These are phyloP conservation scores for Halocaridina rubra DNA, from an alignment of 2,888 invertebrate genomes.

Conservation along the genomic window DNA sequence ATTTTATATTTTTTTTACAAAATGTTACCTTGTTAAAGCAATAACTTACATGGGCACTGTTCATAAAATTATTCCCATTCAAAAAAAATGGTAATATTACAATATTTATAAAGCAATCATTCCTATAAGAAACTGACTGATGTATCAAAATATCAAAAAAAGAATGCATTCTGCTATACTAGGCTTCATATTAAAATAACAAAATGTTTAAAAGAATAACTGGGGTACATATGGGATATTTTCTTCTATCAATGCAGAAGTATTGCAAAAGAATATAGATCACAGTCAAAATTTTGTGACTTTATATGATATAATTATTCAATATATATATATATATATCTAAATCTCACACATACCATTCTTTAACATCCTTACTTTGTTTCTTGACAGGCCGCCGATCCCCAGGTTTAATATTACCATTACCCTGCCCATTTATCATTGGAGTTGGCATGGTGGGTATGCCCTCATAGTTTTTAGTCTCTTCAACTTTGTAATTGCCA, in stretches of 20 bases:
- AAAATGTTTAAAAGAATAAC: too few species aligned
- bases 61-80: too few species aligned
- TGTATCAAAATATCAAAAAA: too few species aligned
- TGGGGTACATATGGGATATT: too few species aligned
- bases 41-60: conserved; percentile 20
- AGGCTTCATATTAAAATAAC: too few species aligned
- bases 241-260: conserved; percentile 48
- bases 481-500: conserved; percentile 93
- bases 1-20: conserved; percentile 21
- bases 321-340: conserved; percentile 20
- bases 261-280: conserved; percentile 60
- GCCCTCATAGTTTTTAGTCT: conserved; percentile 73
- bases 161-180: too few species aligned
- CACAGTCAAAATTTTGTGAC: conserved; percentile 57
- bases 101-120: background rate
- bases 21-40: conserved; percentile 10
- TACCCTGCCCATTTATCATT: conserved; percentile 57
- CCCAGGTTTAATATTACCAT: conserved; percentile 76
- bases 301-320: conserved; percentile 50
- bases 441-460: conserved; percentile 67
- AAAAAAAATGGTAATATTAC: background rate
- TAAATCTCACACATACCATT: conserved; percentile 86
- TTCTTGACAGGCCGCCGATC: conserved; percentile 71
- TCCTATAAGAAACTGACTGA: too few species aligned
- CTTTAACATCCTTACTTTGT: conserved; percentile 86